A percentile compares a stretch with the other conserved stretches of the same genome.
Evolutionary conservation across 2,888 invertebrate genomes (phyloP).

Genomic region (Dicranocentrus wangi): DNA sequence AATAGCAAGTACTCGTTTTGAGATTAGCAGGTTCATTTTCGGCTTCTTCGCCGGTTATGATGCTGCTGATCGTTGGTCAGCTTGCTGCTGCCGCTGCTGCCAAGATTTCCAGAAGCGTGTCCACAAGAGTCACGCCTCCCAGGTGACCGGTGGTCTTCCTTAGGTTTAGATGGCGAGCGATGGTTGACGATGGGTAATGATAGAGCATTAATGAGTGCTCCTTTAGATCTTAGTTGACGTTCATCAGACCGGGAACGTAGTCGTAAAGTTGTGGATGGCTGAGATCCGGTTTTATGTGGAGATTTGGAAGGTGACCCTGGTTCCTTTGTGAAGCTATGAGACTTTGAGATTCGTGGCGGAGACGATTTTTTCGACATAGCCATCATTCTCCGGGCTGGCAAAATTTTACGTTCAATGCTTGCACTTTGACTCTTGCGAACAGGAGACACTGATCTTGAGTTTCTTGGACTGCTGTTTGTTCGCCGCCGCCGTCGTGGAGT

Average conservation of each 20-base stretch:
- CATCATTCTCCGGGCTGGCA: background rate
- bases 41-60: no score
- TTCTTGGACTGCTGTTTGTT: background rate
- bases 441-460: background rate
- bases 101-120: no score
- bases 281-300: conserved; percentile 17
- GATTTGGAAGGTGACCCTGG: background rate
- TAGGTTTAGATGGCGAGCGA: conserved; percentile 4
- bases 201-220: conserved; percentile 41
- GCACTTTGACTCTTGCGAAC: background rate
- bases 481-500: background rate
- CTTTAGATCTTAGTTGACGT: conserved; percentile 49
- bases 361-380: conserved; percentile 19
- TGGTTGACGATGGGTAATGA: conserved; percentile 32
- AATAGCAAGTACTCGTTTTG: no score
- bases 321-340: background rate
- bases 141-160: no score
- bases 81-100: no score
- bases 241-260: conserved; percentile 46
- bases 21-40: no score
- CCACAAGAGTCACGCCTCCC: no score
- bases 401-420: background rate
- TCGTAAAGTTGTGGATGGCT: conserved; percentile 22
- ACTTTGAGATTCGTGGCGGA: conserved; percentile 31
- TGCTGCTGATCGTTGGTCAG: no score